Base-by-base conservation (phyloP, 2,797 vertebrate species). In the Numenius phaeopus region DNA sequence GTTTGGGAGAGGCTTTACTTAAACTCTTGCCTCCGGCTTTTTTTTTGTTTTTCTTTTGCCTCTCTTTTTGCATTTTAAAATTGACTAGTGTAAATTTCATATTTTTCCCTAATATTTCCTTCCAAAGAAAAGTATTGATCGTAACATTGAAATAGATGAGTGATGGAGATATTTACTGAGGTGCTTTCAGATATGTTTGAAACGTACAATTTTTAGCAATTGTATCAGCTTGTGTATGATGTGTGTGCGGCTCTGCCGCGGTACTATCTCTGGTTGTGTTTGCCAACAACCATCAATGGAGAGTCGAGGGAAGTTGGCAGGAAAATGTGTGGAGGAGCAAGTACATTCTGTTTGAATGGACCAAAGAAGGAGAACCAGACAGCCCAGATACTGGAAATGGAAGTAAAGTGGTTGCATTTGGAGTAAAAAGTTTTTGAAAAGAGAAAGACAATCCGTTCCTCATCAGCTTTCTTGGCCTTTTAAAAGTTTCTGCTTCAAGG, bases 241-340 rank as follows among this genome's bases (percentile, higher is more conserved):
- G 37, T 8, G 37, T 13, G 39, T 20, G 75, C 65, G 26, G 64
- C 83, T 81, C 69, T 87, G 87, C 90, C 69, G 50, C 4, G 6
- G 85, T 50, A 62, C 65, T 89, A 7, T 65, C 80, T 69, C 49
- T 37, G 57, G 30, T n/a, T 57, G 70, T 81, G 84, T 85, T 85
- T 91, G 84, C 94, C 81, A 95, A 69, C 91, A 82, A 5, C 77
- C 83, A 39, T 90, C 91, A 90, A 37, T 42, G 83, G 58, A 66
- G 77, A 83, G 79, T 27, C 2, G 44, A 87, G 82, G 78, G 58
- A 80, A 83, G 67, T 3, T 83, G 89, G 82, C 86, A 91, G 82
- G 64, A 37, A 46, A 80, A 89, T 5, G 65, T 72, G 69, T 59
- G 83, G 73, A 87, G 92, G 86, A 90, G 49, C 75, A 59, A 79